Evolutionary conservation across 2,797 vertebrate species (phyloP).

Genomic region (Falco cherrug): DNA sequence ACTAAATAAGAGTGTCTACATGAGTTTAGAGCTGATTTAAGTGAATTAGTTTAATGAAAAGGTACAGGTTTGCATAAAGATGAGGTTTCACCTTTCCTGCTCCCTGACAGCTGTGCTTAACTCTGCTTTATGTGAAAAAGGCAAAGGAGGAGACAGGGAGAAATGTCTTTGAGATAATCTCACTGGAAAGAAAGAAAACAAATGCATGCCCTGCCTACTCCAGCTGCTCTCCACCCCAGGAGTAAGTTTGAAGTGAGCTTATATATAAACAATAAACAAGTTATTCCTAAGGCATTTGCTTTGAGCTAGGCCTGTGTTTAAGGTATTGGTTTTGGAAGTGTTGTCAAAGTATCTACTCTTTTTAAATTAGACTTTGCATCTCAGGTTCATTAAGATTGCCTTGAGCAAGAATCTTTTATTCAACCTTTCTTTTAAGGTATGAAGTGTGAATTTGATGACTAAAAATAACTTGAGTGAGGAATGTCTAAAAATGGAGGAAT

Average conservation of each 20-base stretch:
- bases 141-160: slow-evolving; percentile 19
- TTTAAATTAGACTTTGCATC: slow-evolving; percentile 34
- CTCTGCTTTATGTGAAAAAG: background rate
- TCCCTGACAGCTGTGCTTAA: slow-evolving; percentile 16
- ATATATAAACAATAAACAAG: slow-evolving; percentile 64
- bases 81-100: slow-evolving; percentile 14
- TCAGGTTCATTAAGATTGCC: slow-evolving; percentile 51
- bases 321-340: slow-evolving; percentile 27
- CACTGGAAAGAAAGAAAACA: slow-evolving; percentile 50
- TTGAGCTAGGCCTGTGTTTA: slow-evolving; percentile 29
- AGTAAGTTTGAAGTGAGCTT: slow-evolving; percentile 61
- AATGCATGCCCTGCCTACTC: background rate
- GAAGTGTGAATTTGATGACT: slow-evolving; percentile 3
- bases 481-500: slow-evolving; percentile 48
- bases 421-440: slow-evolving; percentile 36
- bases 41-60: slow-evolving; percentile 29
- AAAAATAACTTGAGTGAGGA: slow-evolving; percentile 48
- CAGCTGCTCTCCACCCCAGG: slow-evolving; percentile 39
- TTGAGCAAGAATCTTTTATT: slow-evolving; percentile 40
- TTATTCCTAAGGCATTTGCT: slow-evolving; percentile 46
- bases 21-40: background rate
- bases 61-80: slow-evolving; percentile 6
- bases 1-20: background rate
- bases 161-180: slow-evolving; percentile 34
- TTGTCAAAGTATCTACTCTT: slow-evolving; percentile 20